Percentiles rank a stretch among this genome's conserved stretches.
Evolutionary conservation across 2,797 vertebrate species (phyloP).

Genomic region (Amazonetta brasiliensis): DNA sequence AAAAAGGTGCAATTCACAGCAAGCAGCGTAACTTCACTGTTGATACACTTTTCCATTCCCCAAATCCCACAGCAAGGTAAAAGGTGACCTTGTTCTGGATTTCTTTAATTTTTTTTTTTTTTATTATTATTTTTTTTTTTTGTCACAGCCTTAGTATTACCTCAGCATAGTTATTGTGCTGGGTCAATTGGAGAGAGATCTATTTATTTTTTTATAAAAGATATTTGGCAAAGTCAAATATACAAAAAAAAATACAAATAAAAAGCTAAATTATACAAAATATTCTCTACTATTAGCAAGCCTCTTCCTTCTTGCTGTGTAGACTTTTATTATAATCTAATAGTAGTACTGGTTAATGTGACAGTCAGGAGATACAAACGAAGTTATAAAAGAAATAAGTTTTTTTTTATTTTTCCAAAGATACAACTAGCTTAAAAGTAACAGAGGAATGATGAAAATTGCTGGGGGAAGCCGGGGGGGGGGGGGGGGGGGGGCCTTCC

Average conservation of each 20-base stretch:
- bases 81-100: neutral
- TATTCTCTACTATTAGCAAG: constrained; percentile 69
- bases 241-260: constrained; percentile 62
- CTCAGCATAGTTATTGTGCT: neutral
- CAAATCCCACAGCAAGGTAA: neutral
- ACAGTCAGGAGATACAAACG: constrained; percentile 78
- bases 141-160: neutral
- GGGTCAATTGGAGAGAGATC: neutral
- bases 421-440: constrained; percentile 49
- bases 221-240: constrained; percentile 64
- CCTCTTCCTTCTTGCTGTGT: constrained; percentile 72
- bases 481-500: too few species aligned
- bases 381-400: constrained; percentile 83
- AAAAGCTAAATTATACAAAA: constrained; percentile 75
- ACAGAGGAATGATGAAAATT: neutral
- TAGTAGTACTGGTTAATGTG: constrained; percentile 81
- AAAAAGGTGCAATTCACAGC: neutral
- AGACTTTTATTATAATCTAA: constrained; percentile 84
- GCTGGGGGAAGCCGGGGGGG: neutral
- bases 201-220: neutral
- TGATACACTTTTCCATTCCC: neutral
- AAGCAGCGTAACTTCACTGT: neutral
- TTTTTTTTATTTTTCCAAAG: constrained; percentile 86
- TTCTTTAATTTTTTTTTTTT: neutral
- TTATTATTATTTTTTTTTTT: neutral